These are phyloP conservation scores for Brachycybe producta DNA, from an alignment of 2,888 invertebrate species.

Conservation along the genomic window DNA sequence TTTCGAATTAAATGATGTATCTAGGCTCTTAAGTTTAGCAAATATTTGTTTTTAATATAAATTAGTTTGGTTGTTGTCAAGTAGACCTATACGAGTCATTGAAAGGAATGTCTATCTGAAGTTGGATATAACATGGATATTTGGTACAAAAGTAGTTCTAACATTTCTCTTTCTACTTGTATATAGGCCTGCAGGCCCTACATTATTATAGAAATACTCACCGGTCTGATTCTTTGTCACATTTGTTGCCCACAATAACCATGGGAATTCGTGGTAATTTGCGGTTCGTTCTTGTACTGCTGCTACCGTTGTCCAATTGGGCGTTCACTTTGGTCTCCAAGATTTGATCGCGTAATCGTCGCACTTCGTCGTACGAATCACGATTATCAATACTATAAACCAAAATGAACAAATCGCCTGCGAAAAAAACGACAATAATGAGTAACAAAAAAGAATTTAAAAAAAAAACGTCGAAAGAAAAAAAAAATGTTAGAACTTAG, in stretches of 20 bases:
- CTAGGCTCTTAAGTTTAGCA: too few relatives aligned
- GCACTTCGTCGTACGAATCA: conserved; percentile 71
- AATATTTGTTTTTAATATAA: too few relatives aligned
- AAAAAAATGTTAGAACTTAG: conserved; percentile 9
- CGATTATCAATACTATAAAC: conserved; percentile 74
- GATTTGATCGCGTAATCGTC: conserved; percentile 64
- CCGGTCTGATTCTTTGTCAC: conserved; percentile 61
- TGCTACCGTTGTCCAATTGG: background rate
- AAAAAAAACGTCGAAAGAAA: conserved; percentile 12
- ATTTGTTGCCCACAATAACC: conserved; percentile 77
- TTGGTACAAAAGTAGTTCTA: too few relatives aligned
- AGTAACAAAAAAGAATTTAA: too few relatives aligned
- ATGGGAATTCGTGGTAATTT: conserved; percentile 52
- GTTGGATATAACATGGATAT: too few relatives aligned
- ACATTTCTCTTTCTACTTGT: too few relatives aligned
- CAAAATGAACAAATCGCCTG: conserved; percentile 65
- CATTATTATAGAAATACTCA: too few relatives aligned
- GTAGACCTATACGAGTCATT: too few relatives aligned
- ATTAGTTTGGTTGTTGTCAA: too few relatives aligned
- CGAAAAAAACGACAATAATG: conserved; percentile 19
- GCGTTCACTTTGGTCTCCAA: conserved; percentile 57
- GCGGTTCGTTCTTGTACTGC: conserved; percentile 38
- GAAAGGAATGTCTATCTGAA: too few relatives aligned
- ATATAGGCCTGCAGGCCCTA: too few relatives aligned
- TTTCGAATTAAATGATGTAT: too few relatives aligned